Evolutionary conservation across 2,888 invertebrate genomes (phyloP), one percentile per base, ranked within the genome.

Genomic region (Lasioglossum villosulum): DNA sequence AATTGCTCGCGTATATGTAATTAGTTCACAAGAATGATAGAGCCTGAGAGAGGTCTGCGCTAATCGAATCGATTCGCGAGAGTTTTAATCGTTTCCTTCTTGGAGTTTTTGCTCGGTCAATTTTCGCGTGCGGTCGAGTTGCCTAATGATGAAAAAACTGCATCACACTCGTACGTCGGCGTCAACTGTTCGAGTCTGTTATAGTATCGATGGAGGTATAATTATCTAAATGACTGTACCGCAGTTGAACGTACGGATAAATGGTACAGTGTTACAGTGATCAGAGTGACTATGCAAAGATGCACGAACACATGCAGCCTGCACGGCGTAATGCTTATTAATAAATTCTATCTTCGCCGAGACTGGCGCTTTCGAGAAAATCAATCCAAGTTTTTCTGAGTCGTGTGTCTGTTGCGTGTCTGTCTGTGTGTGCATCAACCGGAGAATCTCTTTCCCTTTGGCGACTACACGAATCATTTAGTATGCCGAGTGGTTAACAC

Each of bases 221-320:
- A 68, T 68, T 68, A 68, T 68, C 68, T 68, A 68, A 68, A 68
- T 68, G 68, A 68, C 68, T 68, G 68, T 68, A 68, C 68, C 37
- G 68, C 68, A 37, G 68, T 68, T 68, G 68, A 68, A 68, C 68
- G 37, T 37, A 68, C 68, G 37, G 68, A 68, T 68, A 68, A 68
- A 68, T 68, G 68, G 68, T 68, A 68, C 68, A 68, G 68, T 68
- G 68, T 68, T 68, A 68, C 68, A 34, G 23, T 37, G 68, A 37
- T 68, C 37, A 23, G 68, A 68, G 68, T 68, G 68, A 68, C 68
- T 68, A 68, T 34, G 68, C 68, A 68, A 68, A 68, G 68, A 68
- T 68, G 68, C 68, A 68, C 37, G 37, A 23, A 34, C 66, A 37
- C 68, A 68, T 37, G 37, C 34, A 37, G 23, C 68, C 23, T 0